These are phyloP conservation scores for Thermophis baileyi DNA, from an alignment of 2,113 vertebrate species.

Conservation along the genomic window DNA sequence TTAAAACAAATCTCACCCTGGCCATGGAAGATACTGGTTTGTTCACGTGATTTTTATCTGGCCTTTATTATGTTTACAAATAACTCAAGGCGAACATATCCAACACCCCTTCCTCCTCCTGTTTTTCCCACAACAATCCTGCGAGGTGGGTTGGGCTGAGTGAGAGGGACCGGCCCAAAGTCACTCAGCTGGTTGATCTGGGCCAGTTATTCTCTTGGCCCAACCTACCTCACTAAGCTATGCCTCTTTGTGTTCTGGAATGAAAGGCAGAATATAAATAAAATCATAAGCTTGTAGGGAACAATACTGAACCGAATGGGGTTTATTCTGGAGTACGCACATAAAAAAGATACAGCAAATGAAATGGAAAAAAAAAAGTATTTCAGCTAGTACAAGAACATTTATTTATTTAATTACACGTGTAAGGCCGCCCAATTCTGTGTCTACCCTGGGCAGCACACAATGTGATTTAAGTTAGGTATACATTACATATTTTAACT, in stretches of 20 bases:
- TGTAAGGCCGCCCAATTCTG: not conserved
- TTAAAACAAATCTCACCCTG: not conserved
- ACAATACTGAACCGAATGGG: not conserved
- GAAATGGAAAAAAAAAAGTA: not conserved
- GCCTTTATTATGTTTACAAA: no score
- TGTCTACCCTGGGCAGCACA: not conserved
- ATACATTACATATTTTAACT: conserved; percentile 62
- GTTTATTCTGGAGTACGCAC: not conserved
- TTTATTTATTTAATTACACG: not conserved
- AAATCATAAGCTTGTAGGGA: not conserved
- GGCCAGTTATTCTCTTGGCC: not conserved
- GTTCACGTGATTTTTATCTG: no score
- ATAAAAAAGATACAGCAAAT: not conserved
- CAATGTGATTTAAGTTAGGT: conserved; percentile 66
- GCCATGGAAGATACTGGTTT: not conserved
- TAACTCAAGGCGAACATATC: no score
- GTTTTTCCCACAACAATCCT: no score
- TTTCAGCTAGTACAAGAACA: conserved; percentile 5
- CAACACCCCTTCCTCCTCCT: no score
- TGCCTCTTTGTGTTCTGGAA: not conserved
- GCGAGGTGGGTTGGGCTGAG: no score
- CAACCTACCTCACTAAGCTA: not conserved
- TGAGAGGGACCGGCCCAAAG: not conserved
- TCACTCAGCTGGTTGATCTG: not conserved
- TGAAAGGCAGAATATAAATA: not conserved